Percentiles rank a stretch among this genome's conserved stretches.
These are phyloP conservation scores for Drosophila cardini DNA, from an alignment of 1,140 invertebrate genomes.

Conservation along the genomic window DNA sequence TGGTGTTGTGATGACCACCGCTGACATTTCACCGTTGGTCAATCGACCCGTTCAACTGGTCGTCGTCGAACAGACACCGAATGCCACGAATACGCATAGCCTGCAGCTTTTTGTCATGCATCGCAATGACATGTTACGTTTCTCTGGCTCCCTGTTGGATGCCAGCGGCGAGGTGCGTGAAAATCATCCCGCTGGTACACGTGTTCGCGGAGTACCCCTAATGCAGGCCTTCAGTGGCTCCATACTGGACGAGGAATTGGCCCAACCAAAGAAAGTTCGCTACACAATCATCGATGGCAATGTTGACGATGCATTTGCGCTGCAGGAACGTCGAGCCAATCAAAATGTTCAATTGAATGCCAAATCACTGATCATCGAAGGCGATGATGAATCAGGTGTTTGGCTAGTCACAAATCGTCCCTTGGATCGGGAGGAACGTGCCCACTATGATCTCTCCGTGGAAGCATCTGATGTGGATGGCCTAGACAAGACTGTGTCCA, in stretches of 20 bases:
- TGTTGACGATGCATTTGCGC: slow-evolving; percentile 88
- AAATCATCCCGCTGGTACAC: slow-evolving; percentile 89
- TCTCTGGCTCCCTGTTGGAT: slow-evolving; percentile 87
- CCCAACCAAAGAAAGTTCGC: slow-evolving; percentile 87
- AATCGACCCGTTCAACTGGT: slow-evolving; percentile 92
- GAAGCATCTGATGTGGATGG: slow-evolving; percentile 91
- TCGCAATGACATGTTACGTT: slow-evolving; percentile 91
- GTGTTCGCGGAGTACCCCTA: slow-evolving; percentile 88
- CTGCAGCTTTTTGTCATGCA: slow-evolving; percentile 93
- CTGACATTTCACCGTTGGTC: slow-evolving; percentile 91
- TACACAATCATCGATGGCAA: slow-evolving; percentile 92
- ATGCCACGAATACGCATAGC: slow-evolving; percentile 91
- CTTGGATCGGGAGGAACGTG: slow-evolving; percentile 90
- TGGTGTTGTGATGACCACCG: slow-evolving; percentile 95
- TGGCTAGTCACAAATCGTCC: slow-evolving; percentile 89
- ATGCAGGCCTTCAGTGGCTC: slow-evolving; percentile 86
- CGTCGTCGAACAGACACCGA: slow-evolving; percentile 91
- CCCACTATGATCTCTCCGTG: slow-evolving; percentile 89
- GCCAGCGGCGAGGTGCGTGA: slow-evolving; percentile 90
- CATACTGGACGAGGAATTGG: slow-evolving; percentile 83
- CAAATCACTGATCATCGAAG: slow-evolving; percentile 84
- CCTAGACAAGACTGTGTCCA: slow-evolving; percentile 90
- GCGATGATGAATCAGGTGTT: slow-evolving; percentile 86
- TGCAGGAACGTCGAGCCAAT: slow-evolving; percentile 87
- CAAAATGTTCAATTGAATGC: slow-evolving; percentile 86